A percentile compares a stretch with the other conserved stretches of the same genome.
phyloP scores from a whole-genome alignment of 2,888 invertebrate genomes.

The Ornithoptera alexandrae region DNA sequence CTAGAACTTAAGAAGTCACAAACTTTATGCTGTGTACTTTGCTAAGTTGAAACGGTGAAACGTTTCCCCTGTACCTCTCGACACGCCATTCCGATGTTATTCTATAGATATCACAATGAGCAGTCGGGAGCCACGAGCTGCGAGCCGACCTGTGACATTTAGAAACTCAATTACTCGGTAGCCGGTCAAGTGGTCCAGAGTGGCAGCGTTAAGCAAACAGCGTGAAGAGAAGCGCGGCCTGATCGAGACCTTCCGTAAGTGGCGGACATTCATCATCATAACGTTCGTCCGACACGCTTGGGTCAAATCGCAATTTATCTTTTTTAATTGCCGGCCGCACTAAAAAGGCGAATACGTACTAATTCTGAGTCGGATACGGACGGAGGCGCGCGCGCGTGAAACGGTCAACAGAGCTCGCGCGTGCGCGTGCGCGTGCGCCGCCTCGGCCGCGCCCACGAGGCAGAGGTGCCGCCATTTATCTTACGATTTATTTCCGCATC shows the following conservation, averaged over 20 bases:
- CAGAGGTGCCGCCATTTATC: constrained; percentile 57
- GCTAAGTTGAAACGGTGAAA: constrained; percentile 10
- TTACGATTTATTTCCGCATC: constrained; percentile 61
- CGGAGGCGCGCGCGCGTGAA: constrained; percentile 67
- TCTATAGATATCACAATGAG: constrained; percentile 20
- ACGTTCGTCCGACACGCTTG: constrained; percentile 72
- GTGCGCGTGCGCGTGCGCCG: constrained; percentile 38
- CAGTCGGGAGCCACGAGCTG: constrained; percentile 1
- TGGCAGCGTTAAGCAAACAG: constrained; percentile 64
- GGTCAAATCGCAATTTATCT: constrained; percentile 78
- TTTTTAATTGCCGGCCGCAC: constrained; percentile 73
- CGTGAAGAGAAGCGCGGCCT: constrained; percentile 58
- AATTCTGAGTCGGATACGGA: constrained; percentile 62
- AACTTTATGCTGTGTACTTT: not conserved
- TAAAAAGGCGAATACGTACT: constrained; percentile 62
- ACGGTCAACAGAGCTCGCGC: constrained; percentile 59
- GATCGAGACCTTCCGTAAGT: constrained; percentile 66
- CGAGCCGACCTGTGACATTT: constrained; percentile 42
- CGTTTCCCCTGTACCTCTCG: constrained; percentile 12
- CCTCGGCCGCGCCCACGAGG: constrained; percentile 33
- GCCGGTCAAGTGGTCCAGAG: constrained; percentile 54
- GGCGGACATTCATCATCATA: constrained; percentile 72
- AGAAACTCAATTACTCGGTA: constrained; percentile 64
- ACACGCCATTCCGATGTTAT: constrained; percentile 12
- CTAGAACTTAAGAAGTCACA: not conserved